Conservation (phyloP, 2,113 vertebrate species). For the Anolis carolinensis region DNA sequence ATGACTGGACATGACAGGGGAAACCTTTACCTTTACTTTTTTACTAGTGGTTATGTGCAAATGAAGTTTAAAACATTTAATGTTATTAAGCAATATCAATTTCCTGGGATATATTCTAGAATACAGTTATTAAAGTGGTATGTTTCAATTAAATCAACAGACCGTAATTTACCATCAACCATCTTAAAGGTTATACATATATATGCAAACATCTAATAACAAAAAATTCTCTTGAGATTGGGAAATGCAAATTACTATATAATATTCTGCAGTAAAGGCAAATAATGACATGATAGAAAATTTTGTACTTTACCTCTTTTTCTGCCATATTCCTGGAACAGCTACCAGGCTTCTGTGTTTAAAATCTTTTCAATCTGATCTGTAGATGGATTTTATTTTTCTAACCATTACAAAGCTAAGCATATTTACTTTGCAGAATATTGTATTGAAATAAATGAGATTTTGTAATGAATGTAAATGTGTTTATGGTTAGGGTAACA, state of each 20-base stretch:
- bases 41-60: background rate
- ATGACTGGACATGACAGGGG: no score
- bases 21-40: no score
- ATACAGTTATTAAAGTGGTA: background rate
- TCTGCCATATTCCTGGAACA: background rate
- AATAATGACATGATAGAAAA: background rate
- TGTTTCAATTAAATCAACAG: conserved; percentile 2
- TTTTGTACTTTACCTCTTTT: background rate
- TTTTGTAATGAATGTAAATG: background rate
- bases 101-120: conserved; percentile 13
- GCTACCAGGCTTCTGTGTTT: background rate
- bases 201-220: background rate
- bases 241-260: background rate
- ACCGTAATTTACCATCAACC: conserved; percentile 3
- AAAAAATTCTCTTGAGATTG: background rate
- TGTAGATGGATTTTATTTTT: background rate
- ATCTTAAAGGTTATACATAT: background rate
- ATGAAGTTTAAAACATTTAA: conserved; percentile 22
- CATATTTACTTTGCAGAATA: background rate
- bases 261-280: background rate
- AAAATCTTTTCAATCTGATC: background rate
- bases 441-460: background rate
- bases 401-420: background rate
- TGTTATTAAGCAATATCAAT: conserved; percentile 23
- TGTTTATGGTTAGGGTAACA: background rate